Conservation (phyloP, 2,113 vertebrate species). For the Oncorhynchus keta region DNA sequence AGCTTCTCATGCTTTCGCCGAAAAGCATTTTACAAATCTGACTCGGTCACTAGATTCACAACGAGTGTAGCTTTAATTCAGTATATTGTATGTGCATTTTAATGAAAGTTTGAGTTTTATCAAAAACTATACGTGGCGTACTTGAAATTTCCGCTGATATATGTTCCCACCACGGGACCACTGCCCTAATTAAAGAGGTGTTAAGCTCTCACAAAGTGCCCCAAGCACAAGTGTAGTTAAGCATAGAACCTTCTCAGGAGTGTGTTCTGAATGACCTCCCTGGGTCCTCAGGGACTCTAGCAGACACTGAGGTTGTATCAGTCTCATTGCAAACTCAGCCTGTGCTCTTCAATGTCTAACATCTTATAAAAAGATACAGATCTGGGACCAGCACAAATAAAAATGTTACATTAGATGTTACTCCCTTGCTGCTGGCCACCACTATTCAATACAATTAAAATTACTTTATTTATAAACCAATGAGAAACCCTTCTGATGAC, state of each 20-base stretch:
- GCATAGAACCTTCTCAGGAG: neutral
- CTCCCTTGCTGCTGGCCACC: neutral
- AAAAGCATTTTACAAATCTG: too few relatives aligned
- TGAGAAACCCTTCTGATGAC: neutral
- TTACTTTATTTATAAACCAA: neutral
- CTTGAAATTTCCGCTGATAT: too few relatives aligned
- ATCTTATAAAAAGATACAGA: neutral
- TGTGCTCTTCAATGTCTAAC: neutral
- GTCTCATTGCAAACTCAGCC: neutral
- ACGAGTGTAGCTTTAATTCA: too few relatives aligned
- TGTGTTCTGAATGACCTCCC: constrained; percentile 12
- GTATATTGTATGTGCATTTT: too few relatives aligned
- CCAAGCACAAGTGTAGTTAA: neutral
- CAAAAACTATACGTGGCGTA: too few relatives aligned
- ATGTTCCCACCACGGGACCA: too few relatives aligned
- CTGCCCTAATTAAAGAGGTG: too few relatives aligned
- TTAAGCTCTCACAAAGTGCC: too few relatives aligned
- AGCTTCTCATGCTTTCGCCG: too few relatives aligned
- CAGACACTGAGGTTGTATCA: neutral
- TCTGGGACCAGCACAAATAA: neutral
- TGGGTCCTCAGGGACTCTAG: too few relatives aligned
- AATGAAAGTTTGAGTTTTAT: too few relatives aligned
- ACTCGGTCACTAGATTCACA: too few relatives aligned
- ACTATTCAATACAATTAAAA: neutral
- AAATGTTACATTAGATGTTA: neutral